Evolutionary conservation across 2,888 invertebrate species (phyloP).

Genomic region (Pammene aurita): DNA sequence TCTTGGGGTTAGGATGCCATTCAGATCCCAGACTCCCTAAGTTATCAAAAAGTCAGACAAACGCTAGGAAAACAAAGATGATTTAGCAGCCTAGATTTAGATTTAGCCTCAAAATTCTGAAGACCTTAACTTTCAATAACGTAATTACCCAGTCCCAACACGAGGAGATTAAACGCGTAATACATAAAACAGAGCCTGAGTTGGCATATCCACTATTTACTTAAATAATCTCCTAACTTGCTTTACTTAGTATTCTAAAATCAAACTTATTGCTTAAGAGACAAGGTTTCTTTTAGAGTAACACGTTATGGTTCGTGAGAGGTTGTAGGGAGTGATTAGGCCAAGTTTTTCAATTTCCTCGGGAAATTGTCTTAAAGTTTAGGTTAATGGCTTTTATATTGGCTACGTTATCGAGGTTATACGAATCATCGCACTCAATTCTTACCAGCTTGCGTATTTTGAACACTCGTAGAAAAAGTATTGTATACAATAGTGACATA

Average conservation of each 20-base stretch:
- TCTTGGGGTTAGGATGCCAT: too few species aligned
- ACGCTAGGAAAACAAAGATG: too few species aligned
- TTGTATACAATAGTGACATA: too few species aligned
- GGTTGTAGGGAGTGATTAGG: conserved; percentile 7
- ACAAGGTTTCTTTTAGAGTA: background rate
- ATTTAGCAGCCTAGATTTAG: too few species aligned
- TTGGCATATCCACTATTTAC: background rate
- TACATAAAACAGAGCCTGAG: conserved; percentile 4
- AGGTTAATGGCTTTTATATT: conserved; percentile 20
- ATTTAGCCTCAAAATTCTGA: too few species aligned
- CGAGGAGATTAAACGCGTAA: conserved; percentile 7
- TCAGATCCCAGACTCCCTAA: too few species aligned
- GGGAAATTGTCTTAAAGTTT: conserved; percentile 26
- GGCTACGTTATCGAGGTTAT: background rate
- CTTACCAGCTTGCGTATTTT: too few species aligned
- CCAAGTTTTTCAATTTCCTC: conserved; percentile 29
- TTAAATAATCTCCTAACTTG: background rate
- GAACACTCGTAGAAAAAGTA: too few species aligned
- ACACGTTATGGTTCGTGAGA: background rate
- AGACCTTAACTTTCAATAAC: too few species aligned
- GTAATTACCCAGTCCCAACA: background rate
- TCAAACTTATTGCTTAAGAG: background rate
- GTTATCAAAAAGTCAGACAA: too few species aligned
- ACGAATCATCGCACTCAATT: too few species aligned
- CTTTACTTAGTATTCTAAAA: background rate